phyloP scores from a whole-genome alignment of 2,113 vertebrate genomes.

The Haemorhous mexicanus region DNA sequence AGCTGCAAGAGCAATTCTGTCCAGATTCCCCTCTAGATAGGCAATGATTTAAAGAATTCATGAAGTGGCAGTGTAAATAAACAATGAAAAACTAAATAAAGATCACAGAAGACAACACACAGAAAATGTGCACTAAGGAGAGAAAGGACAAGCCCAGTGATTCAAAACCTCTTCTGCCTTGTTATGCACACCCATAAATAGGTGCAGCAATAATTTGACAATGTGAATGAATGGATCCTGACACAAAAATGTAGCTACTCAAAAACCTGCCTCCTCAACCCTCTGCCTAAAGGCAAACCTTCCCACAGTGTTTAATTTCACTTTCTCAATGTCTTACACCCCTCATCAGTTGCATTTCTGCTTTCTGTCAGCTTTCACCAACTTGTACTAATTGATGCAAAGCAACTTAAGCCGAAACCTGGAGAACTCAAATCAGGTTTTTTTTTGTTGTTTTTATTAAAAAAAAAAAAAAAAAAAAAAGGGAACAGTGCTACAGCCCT shows the following conservation, averaged over 20 bases:
- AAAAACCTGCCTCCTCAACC: not conserved
- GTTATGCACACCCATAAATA: not conserved
- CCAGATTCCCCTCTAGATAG: constrained; percentile 41
- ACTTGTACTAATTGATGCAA: not conserved
- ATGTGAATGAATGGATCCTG: not conserved
- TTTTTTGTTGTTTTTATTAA: too few species aligned
- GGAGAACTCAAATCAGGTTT: not conserved
- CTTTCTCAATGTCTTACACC: not conserved
- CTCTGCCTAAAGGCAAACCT: not conserved
- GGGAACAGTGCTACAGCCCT: not conserved
- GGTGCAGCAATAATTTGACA: not conserved
- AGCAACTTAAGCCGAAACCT: not conserved
- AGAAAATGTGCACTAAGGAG: not conserved
- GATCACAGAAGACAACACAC: not conserved
- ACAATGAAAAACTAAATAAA: constrained; percentile 54
- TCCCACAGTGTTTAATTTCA: not conserved
- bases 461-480: not conserved
- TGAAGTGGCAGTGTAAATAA: constrained; percentile 56
- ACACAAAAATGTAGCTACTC: not conserved
- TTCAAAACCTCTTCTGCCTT: not conserved
- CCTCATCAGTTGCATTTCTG: not conserved
- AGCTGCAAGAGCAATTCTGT: constrained; percentile 43
- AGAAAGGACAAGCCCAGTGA: not conserved
- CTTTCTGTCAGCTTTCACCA: not conserved
- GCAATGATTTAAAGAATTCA: constrained; percentile 57